Evolutionary conservation across 2,888 invertebrate species (phyloP).

Genomic region (Cerceris rybyensis): DNA sequence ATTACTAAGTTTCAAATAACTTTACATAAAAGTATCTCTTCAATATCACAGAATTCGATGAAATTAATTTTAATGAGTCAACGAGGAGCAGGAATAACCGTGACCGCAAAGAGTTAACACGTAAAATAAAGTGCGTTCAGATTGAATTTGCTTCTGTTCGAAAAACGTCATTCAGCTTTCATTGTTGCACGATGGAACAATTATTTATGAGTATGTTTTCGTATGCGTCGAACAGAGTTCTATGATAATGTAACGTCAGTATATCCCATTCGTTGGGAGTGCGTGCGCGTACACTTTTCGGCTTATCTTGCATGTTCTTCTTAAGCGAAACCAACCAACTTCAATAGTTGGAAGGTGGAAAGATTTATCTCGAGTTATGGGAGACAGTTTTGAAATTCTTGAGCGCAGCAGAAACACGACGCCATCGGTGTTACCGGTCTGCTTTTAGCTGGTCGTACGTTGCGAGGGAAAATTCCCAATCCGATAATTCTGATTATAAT

Average conservation of each 20-base stretch:
- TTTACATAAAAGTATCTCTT: too few relatives aligned
- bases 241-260: constrained; percentile 30
- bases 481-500: too few relatives aligned
- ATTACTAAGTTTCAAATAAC: too few relatives aligned
- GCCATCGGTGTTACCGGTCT: constrained; percentile 9
- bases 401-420: constrained; percentile 42
- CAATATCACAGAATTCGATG: too few relatives aligned
- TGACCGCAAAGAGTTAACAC: too few relatives aligned
- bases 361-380: constrained; percentile 39
- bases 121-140: background rate
- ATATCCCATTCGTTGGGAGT: constrained; percentile 28
- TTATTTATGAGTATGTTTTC: constrained; percentile 27
- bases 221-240: constrained; percentile 19
- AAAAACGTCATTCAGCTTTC: constrained; percentile 1
- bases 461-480: background rate
- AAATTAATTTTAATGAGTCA: too few relatives aligned
- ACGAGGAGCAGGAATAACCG: too few relatives aligned
- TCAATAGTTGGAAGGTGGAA: constrained; percentile 26
- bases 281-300: constrained; percentile 21
- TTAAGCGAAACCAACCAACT: constrained; percentile 9
- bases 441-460: background rate
- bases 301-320: constrained; percentile 27
- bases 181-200: constrained; percentile 16
- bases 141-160: background rate
- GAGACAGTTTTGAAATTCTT: constrained; percentile 29